phyloP scores from a whole-genome alignment of 53 echinoderm and acorn worm genomes.

The Pentamera pediparva region DNA sequence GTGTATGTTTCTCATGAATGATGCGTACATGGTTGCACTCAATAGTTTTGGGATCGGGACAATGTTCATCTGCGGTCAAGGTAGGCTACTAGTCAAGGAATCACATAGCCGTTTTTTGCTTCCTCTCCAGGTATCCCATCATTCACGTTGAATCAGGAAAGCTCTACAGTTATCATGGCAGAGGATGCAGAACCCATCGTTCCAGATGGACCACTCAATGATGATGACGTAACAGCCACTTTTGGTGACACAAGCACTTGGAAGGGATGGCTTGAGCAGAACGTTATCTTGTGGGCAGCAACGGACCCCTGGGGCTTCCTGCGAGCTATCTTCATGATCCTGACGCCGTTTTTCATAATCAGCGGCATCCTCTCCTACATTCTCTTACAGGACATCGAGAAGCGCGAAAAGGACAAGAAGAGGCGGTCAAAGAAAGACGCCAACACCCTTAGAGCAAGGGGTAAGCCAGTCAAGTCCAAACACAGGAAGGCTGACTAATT shows the following conservation, averaged over 20 bases:
- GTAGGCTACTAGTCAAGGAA: too few relatives aligned
- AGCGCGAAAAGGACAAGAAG: slow-evolving; percentile 96
- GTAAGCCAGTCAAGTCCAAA: slow-evolving; percentile 60
- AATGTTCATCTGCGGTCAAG: too few relatives aligned
- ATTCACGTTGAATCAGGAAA: too few relatives aligned
- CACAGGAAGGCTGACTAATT: slow-evolving; percentile 62
- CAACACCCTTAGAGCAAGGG: slow-evolving; percentile 75
- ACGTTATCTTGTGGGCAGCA: slow-evolving; percentile 77
- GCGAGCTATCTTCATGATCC: slow-evolving; percentile 68
- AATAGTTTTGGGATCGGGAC: too few relatives aligned
- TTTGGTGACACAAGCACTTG: slow-evolving; percentile 46
- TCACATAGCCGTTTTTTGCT: too few relatives aligned
- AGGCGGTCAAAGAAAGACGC: slow-evolving; percentile 80
- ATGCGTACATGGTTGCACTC: too few relatives aligned
- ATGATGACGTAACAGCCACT: background rate
- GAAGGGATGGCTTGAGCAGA: slow-evolving; percentile 88
- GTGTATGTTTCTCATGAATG: too few relatives aligned
- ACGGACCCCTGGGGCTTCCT: slow-evolving; percentile 95
- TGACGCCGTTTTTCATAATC: slow-evolving; percentile 88
- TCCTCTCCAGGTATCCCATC: too few relatives aligned
- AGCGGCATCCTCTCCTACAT: slow-evolving; percentile 88
- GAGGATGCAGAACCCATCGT: slow-evolving; percentile 11
- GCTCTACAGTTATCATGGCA: slow-evolving; percentile 8
- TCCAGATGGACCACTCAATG: slow-evolving; percentile 6
- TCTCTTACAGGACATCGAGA: slow-evolving; percentile 91